Evolutionary conservation across 2,113 vertebrate species (phyloP), one percentile per base, ranked within the genome.

Genomic region (Bungarus multicinctus): DNA sequence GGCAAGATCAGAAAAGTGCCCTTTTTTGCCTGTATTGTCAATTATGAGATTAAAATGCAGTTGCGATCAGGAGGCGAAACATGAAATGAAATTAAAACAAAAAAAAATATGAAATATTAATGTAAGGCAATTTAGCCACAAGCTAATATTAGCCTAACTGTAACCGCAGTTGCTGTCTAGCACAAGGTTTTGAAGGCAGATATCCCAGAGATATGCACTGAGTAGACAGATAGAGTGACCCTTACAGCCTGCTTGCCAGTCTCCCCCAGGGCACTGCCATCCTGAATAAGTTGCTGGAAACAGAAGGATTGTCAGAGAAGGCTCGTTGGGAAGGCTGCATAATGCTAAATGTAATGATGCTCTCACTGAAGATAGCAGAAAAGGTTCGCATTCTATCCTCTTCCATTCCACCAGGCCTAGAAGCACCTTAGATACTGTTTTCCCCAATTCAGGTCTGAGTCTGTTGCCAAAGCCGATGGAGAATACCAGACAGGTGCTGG

Each of bases 181-280:
- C 52, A 34, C 3, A 54, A 34, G 45, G 47, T 39, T 88, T 92
- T 87, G 88, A 88, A 92, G 53, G 91, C 64, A 88, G 14, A 27
- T 64, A 88, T 92, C 47, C 58, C 45, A 69, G 86, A 53, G 58
- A 92, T 88, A 69, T 92, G 53, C 47, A 88, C 5, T 53, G 85
- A 69, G 64, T n/a, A 88, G 86, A 88, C 85, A 92, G 91, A 43
- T 53, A 50, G 64, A 22, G 3, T 92, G 91, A 92, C 86, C 57
- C 64, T 88, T 87, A 53, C 16, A 39, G 57, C 10, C 85, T 64
- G 45, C 85, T 50, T 88, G 57, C 85, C 57, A 64, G n/a, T 43
- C 57, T 88, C 86, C 91, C 91, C 39, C 47, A 69, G 91, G 47
- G 57, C 22, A 69, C 47, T 69, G n/a, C 47, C 34, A n/a, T 23